Evolutionary conservation across 2,797 vertebrate species (phyloP), one percentile per base, ranked within the genome.

Genomic region (Antennarius maculatus): DNA sequence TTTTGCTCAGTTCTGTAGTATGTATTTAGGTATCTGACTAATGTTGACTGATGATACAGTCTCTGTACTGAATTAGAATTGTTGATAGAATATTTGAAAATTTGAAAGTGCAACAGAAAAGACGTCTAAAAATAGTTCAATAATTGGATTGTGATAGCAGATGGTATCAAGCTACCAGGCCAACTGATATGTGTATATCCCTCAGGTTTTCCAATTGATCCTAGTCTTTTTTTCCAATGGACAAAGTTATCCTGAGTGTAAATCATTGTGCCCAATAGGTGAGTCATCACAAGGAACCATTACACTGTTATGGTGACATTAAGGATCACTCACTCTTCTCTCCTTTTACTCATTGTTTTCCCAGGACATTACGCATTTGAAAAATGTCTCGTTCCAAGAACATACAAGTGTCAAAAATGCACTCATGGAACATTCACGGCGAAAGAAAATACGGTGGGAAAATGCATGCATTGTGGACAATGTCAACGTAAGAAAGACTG

Each of bases 361-460:
- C 27, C 50, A 93, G 92, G 91, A 43, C 68, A n/a, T 68, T 0
- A 60, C 69, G 77, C 2, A 31, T 1, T 0, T 1, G 28, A 2
- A 4, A 0, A 0, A 0, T 80, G 77, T 63, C 0, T 1, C 0
- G 0, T 15, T 23, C 0, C 1, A 13, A 0, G 0, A 42, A 17
- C 0, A 0, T 0, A 9, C 52, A 60, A 0, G 43, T 91, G 89
- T 71, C 0, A 34, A 65, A 4, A 0, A 54, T 93, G 93, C 76
- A 0, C 0, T 0, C 0, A 0, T 0, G 0, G 0, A 0, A 17
- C 2, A 15, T 94, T 0, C 59, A 71, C 31, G 1, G 10, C 0
- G 0, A 0, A 0, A 4, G 0, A 0, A 2, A 89, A 90, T 67
- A 0, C 0, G 0, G 0, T 0, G 0, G 0, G 0, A 0, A 0